Evolutionary conservation across 2,113 vertebrate genomes (phyloP).

Genomic region (Odobenus rosmarus): DNA sequence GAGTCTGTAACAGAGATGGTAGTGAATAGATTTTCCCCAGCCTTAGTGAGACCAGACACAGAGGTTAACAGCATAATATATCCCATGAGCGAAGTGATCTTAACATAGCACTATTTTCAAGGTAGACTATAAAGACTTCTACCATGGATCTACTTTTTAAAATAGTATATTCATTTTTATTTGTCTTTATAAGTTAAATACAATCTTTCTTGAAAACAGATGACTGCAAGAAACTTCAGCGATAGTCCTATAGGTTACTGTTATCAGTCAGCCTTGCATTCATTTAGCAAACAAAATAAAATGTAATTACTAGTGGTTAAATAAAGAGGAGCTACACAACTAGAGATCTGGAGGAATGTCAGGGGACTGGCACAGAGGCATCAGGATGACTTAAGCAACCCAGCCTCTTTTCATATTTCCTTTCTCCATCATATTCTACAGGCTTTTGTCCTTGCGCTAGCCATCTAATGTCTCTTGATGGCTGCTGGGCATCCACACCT

Average conservation of each 20-base stretch:
- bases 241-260: not conserved
- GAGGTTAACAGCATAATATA: not conserved
- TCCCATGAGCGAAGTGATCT: not conserved
- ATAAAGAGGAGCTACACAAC: not conserved
- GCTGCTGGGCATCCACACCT: not conserved
- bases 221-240: not conserved
- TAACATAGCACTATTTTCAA: not conserved
- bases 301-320: no score
- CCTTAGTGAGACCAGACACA: not conserved
- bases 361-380: no score
- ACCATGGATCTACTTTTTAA: not conserved
- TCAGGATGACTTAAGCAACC: rapidly evolving
- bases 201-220: not conserved
- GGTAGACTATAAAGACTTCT: not conserved
- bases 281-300: not conserved
- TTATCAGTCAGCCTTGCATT: not conserved
- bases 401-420: rapidly evolving
- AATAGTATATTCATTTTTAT: not conserved
- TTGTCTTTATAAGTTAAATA: not conserved
- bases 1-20: not conserved
- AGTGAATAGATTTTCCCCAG: not conserved
- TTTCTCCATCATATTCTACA: rapidly evolving
- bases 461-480: rapidly evolving
- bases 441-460: not conserved
- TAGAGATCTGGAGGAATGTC: not conserved